A percentile compares a stretch with the other conserved stretches of the same genome.
These are phyloP conservation scores for Centropus bengalensis DNA, from an alignment of 2,113 vertebrate genomes.

Conservation along the genomic window DNA sequence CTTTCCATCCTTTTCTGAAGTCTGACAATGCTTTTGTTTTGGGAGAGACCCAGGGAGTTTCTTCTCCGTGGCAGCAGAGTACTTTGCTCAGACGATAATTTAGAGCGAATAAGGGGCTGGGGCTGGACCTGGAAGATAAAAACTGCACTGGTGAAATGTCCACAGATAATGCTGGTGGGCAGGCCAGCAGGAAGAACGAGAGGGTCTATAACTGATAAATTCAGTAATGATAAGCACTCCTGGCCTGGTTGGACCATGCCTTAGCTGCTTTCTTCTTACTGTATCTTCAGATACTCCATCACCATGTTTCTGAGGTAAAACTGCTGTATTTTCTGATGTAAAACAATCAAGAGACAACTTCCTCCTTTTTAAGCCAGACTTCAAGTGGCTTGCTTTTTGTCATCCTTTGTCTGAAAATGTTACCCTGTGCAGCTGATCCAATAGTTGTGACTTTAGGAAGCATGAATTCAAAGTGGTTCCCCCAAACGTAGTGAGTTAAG, in stretches of 20 bases:
- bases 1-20: not conserved
- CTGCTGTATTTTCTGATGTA: not conserved
- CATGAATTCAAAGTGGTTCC: not conserved
- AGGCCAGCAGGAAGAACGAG: not conserved
- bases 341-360: not conserved
- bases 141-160: not conserved
- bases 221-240: not conserved
- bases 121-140: not conserved
- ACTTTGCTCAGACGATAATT: not conserved
- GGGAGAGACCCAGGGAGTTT: not conserved
- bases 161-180: not conserved
- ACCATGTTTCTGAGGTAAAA: not conserved
- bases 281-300: not conserved
- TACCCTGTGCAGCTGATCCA: not conserved
- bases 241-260: not conserved
- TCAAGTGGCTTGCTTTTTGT: not conserved
- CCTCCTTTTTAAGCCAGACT: not conserved
- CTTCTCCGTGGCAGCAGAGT: not conserved
- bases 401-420: not conserved
- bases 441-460: not conserved
- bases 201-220: not conserved
- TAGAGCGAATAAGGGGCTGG: not conserved
- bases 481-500: not conserved
- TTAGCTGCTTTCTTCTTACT: not conserved
- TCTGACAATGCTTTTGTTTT: not conserved